Evolutionary conservation across 2,113 vertebrate species (phyloP).

Genomic region (Macquaria australasica): DNA sequence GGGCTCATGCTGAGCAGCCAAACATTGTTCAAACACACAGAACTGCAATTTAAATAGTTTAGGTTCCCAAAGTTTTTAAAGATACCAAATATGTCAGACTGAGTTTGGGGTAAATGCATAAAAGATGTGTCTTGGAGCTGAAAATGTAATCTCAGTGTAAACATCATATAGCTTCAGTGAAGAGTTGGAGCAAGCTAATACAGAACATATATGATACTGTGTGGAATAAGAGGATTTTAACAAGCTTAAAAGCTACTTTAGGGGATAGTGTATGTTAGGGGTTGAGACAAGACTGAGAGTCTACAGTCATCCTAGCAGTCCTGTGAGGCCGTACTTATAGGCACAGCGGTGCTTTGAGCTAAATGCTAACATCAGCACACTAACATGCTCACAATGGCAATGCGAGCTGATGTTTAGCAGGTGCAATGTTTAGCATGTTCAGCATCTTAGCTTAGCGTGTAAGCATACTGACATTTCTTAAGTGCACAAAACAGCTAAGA

Average conservation of each 20-base stretch:
- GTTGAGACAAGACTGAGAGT: no score
- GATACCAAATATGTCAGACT: background rate
- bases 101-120: background rate
- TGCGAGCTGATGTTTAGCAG: background rate
- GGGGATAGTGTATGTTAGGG: no score
- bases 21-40: conserved; percentile 3
- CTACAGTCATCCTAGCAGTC: no score
- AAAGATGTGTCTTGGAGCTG: background rate
- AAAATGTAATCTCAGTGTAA: background rate
- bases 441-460: background rate
- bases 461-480: no score
- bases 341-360: background rate
- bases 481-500: no score
- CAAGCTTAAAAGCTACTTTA: no score
- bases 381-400: background rate
- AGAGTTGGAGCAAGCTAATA: background rate
- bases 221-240: no score
- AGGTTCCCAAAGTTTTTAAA: background rate
- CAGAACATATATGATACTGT: background rate
- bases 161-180: background rate
- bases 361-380: background rate
- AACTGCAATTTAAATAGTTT: no score
- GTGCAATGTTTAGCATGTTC: background rate
- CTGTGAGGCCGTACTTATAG: no score
- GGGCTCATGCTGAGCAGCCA: background rate